Base-by-base conservation (phyloP, 2,113 vertebrate species). In the Silurus asotus region DNA sequence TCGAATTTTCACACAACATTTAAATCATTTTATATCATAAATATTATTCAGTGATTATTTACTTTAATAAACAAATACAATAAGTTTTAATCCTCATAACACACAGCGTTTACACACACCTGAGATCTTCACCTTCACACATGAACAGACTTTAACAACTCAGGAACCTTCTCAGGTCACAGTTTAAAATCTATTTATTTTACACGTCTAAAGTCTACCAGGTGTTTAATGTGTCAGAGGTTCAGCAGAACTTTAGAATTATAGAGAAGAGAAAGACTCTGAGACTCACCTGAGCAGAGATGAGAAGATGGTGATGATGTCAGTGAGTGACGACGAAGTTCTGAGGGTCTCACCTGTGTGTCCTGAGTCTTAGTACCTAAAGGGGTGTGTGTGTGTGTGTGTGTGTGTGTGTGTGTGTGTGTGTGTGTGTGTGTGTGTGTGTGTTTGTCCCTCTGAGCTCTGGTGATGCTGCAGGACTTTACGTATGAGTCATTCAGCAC, bases 261-360 rank as follows among this genome's bases (percentile, higher is more conserved):
- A 11, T n/a, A 15, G 67, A 45, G 69, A 72, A 49, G 23, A n/a
- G 74, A 25, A 11, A 55, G 49, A 75, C 49, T 51, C 9, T 3
- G 72, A 53, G 14, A 75, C 72, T 76, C 49, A 76, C 74, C 74
- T 76, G 74, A 55, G 74, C 10, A 25, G 49, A 5, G 2, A 3
- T 15, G 74, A 76, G 49, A 53, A 11, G 23, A 55, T 53, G 49
- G 55, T n/a, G 49, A 55, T 53, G 49, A 76, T n/a, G 49, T 53
- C 72, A 75, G 48, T 13, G 20, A 53, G 48, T 28, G 20, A 13
- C 20, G 10, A n/a, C 25, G 11, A 48, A 23, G 48, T 55, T 76
- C 49, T 76, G 74, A 76, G 74, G 74, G 49, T 14, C 74, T 53
- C 74, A 76, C 74, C 74, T 76, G 74, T 76, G 74, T 76, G 74